Evolutionary conservation across 2,113 vertebrate species (phyloP), one percentile per base, ranked within the genome.

Genomic region (Muscicapa adusta): DNA sequence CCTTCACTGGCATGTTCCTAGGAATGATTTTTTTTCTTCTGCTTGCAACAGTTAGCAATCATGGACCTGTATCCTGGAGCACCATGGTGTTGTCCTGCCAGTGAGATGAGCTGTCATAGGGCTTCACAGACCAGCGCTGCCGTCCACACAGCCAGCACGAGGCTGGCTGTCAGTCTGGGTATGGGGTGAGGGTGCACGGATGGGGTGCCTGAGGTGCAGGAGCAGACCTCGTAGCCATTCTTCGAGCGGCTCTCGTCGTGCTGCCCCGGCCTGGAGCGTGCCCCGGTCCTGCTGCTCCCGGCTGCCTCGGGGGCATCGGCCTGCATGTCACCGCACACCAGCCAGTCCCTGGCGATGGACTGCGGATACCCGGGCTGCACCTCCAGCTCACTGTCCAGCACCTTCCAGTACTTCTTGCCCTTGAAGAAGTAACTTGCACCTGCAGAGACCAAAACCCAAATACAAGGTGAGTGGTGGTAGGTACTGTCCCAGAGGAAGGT

Each of bases 351-450:
- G 2, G 98, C 98, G 0, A 98, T 98, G 94, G 98, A 97, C 85
- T 97, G 98, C 0, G 99, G 99, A 81, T 98, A 99, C 2, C 98
- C 98, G 0, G 97, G 96, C 47, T 99, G 99, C 7, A 81, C 98
- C 92, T 99, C 98, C 98, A 98, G 97, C 71, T 98, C 98, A 0
- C 98, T 98, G 93, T 98, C 98, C 33, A 96, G 93, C 74, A 99
- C 98, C 33, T 98, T 98, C 99, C 99, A 99, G 97, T 99, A 99
- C 70, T 99, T 98, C 88, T 98, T 98, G 85, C 99, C 99, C 29
- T 98, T 98, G 96, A 99, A 99, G 97, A 99, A 99, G 96, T 99
- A 99, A 53, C 98, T 98, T 5, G 99, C 98, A 40, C 99, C 99
- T 99, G 96, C 4, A 1, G 53, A 93, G 57, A 93, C 36, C 74